Base-by-base conservation (phyloP, 35 echinoderm and acorn worm species). In the Stichopus chloronotus region DNA sequence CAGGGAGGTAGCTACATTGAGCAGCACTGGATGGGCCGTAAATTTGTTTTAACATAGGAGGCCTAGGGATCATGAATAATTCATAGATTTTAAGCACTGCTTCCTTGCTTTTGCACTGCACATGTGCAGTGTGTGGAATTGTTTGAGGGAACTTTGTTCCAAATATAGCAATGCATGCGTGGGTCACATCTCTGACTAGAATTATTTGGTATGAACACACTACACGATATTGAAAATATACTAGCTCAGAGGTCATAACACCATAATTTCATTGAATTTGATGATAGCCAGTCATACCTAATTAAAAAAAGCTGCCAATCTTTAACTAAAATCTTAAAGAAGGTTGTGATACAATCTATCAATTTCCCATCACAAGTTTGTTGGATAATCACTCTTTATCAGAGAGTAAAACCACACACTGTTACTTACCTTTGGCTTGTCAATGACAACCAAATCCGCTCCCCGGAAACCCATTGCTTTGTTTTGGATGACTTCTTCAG, bases 381-480 rank as follows among this genome's bases (percentile, higher is more conserved):
- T 71, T 71, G 11, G 2, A n/a, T n/a, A 71, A 13, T n/a, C 65
- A 71, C 65, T 13, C 65, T 71, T 11, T 71, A 71, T 71, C 11
- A 11, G n/a, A 71, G 11, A 11, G n/a, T 71, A 5, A 21, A 78
- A 78, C 4, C 76, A 78, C 76, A 13, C n/a, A 11, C 65, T 71
- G 11, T 13, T 13, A 71, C 79, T 82, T 53, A 82, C 79, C 79
- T 82, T 82, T 54, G 79, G 79, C 79, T 52, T 82, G 52, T 82
- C 79, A 7, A 82, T 8, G 8, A 82, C 14, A 12, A 82, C 52
- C 8, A 82, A 55, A 52, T 82, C 79, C 0, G 79, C 79, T 10
- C 79, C 79, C 6, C 24, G 22, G 14, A 82, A 82, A 82, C 53
- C 79, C 7, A 52, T 16, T 17, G 6, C 6, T 11, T 82, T 54